A percentile compares a stretch with the other conserved stretches of the same genome.
Conservation (phyloP, 92 coral and sea anemone species). For the Parazoanthus darwini region DNA sequence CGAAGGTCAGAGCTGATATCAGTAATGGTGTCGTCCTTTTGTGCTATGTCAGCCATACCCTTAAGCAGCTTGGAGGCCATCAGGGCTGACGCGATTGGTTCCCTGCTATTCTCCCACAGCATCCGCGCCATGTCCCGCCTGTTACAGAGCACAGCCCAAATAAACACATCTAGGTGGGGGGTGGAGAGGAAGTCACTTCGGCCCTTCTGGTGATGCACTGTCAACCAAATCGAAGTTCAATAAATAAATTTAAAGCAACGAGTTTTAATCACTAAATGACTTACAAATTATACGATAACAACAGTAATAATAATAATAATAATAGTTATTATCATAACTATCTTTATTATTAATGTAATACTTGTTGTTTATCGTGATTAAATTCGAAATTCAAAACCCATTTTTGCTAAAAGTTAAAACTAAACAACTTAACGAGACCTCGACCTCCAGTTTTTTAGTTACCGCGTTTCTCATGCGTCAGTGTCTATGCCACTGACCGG, state of each 20-base stretch:
- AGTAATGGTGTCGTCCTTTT: constrained; percentile 84
- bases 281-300: too few species aligned
- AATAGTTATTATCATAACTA: too few species aligned
- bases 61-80: constrained; percentile 92
- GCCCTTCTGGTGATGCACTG: constrained; percentile 41
- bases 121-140: constrained; percentile 78
- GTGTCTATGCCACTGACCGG: too few species aligned
- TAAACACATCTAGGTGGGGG: constrained; percentile 86
- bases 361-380: too few species aligned
- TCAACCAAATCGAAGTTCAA: neutral
- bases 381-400: too few species aligned
- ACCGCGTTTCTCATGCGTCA: too few species aligned
- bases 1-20: constrained; percentile 79
- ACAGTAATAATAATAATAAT: too few species aligned
- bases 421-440: too few species aligned
- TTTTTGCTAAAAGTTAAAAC: too few species aligned
- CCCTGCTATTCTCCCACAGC: constrained; percentile 88
- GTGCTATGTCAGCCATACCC: constrained; percentile 80
- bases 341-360: too few species aligned
- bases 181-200: constrained; percentile 63
- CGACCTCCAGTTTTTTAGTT: too few species aligned
- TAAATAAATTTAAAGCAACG: neutral
- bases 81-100: constrained; percentile 85
- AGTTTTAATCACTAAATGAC: too few species aligned
- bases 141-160: constrained; percentile 92